These are phyloP conservation scores for Micoletzkya japonica DNA, from an alignment of 2,888 invertebrate species.

Conservation along the genomic window DNA sequence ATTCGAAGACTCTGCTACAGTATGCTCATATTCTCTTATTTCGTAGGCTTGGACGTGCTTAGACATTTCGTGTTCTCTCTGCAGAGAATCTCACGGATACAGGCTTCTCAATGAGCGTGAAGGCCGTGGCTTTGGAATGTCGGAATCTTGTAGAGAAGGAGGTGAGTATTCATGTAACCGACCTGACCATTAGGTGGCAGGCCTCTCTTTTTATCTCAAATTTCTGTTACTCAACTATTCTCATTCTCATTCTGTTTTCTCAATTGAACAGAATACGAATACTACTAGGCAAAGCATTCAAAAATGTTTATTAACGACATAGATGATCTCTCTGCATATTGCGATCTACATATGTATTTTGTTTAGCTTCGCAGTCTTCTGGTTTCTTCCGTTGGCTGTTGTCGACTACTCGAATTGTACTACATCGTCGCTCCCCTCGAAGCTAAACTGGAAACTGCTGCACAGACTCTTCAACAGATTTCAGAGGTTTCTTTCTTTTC, in stretches of 20 bases:
- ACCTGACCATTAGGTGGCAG: background rate
- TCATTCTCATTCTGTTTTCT: background rate
- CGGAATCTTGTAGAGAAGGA: constrained; percentile 6
- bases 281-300: too few relatives aligned
- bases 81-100: constrained; percentile 7
- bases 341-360: background rate
- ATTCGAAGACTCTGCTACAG: too few relatives aligned
- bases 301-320: background rate
- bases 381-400: background rate
- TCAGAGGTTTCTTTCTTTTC: constrained; percentile 1
- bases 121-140: constrained; percentile 12
- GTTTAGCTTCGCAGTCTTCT: background rate
- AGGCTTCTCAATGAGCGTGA: constrained; percentile 14
- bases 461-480: constrained; percentile 24
- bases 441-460: constrained; percentile 8
- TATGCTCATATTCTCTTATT: too few relatives aligned
- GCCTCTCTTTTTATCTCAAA: background rate
- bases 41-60: too few relatives aligned
- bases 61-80: too few relatives aligned
- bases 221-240: background rate
- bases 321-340: background rate
- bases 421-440: constrained; percentile 4
- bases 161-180: background rate
- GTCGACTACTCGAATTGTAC: constrained; percentile 15
- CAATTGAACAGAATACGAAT: background rate